These are phyloP conservation scores for Zoanthus gigantus DNA, from an alignment of 92 coral and sea anemone genomes.

Conservation along the genomic window DNA sequence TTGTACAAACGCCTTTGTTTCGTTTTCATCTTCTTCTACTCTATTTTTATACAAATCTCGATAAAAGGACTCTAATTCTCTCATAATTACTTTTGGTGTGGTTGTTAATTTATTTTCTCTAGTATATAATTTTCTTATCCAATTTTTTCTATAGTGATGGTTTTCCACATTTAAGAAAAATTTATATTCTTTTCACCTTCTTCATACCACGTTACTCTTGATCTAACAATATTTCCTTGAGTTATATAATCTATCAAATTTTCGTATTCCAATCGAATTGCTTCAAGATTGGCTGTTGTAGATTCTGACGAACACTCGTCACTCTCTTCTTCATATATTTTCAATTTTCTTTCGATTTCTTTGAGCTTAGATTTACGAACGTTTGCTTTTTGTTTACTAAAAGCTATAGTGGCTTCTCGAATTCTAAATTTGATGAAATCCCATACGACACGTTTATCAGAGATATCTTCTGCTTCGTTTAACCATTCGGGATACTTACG, in stretches of 20 bases:
- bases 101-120: slow-evolving; percentile 4
- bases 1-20: too few relatives aligned
- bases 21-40: too few relatives aligned
- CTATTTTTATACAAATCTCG: neutral
- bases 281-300: slow-evolving; percentile 1
- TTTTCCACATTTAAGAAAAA: slow-evolving; percentile 50
- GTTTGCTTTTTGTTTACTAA: slow-evolving; percentile 50
- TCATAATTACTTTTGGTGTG: slow-evolving; percentile 15
- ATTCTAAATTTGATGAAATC: slow-evolving; percentile 49
- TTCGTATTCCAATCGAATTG: neutral
- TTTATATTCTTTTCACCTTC: slow-evolving; percentile 44
- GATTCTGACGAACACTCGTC: neutral
- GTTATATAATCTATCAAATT: neutral
- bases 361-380: slow-evolving; percentile 2
- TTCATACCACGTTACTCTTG: slow-evolving; percentile 45
- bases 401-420: slow-evolving; percentile 40
- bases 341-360: neutral
- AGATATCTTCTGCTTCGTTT: slow-evolving; percentile 19
- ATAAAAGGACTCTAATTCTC: slow-evolving; percentile 20
- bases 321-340: slow-evolving; percentile 7
- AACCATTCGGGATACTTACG: slow-evolving; percentile 10
- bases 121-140: slow-evolving; percentile 16
- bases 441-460: slow-evolving; percentile 40
- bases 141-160: slow-evolving; percentile 8
- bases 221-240: slow-evolving; percentile 5